phyloP scores from a whole-genome alignment of 2,888 invertebrate species.

The Macroteleia sp. region DNA sequence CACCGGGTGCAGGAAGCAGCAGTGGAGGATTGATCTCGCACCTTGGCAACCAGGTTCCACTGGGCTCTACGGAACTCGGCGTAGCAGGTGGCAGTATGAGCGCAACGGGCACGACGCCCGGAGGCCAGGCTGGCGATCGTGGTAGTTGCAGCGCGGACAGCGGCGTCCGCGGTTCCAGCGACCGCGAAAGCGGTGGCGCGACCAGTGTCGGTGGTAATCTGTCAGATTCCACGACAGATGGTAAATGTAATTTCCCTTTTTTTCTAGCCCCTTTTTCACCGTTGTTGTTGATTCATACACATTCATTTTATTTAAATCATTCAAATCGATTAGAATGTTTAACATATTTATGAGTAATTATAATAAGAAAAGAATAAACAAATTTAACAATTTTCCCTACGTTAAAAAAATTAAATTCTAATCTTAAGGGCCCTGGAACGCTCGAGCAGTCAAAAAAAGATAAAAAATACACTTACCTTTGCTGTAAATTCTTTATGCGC shows the following conservation, averaged over 20 bases:
- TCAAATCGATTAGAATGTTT: too few relatives aligned
- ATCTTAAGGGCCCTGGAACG: too few relatives aligned
- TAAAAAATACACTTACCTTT: too few relatives aligned
- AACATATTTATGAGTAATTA: too few relatives aligned
- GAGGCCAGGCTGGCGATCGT: conserved; percentile 87
- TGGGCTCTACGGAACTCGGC: conserved; percentile 77
- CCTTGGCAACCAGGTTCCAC: conserved; percentile 80
- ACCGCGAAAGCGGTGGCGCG: conserved; percentile 91
- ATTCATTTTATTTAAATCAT: too few relatives aligned
- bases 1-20: conserved; percentile 81
- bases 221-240: conserved; percentile 91
- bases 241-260: conserved; percentile 80
- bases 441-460: too few relatives aligned
- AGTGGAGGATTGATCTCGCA: conserved; percentile 83
- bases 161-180: conserved; percentile 93
- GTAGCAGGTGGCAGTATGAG: conserved; percentile 69
- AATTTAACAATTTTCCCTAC: too few relatives aligned
- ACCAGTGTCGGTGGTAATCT: conserved; percentile 93
- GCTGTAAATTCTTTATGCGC: too few relatives aligned
- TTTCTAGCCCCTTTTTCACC: background rate
- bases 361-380: too few relatives aligned
- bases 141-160: conserved; percentile 95
- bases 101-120: conserved; percentile 84
- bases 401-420: too few relatives aligned
- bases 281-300: too few relatives aligned